phyloP scores from a whole-genome alignment of 30 jellyfish, hydroid and myxozoan genomes.

The Aurelia sp. region DNA sequence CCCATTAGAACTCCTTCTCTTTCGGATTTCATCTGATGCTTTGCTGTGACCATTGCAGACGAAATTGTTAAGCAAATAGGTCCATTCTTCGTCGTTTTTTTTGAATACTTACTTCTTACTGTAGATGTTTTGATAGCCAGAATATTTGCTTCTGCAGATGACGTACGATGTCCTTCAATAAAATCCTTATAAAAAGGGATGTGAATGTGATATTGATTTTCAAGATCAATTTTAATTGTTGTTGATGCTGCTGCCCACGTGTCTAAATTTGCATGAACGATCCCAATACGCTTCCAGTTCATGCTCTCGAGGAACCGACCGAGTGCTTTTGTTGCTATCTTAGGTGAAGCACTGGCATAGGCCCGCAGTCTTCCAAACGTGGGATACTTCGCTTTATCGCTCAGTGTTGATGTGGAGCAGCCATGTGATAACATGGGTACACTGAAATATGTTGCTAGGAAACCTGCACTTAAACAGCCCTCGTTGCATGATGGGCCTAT shows the following conservation, averaged over 20 bases:
- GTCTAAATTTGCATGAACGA: conserved; percentile 60
- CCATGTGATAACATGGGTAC: conserved; percentile 57
- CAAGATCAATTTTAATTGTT: conserved; percentile 17
- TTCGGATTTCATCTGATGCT: no score
- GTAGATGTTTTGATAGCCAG: conserved; percentile 7
- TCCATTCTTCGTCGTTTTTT: no score
- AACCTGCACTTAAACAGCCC: conserved; percentile 73
- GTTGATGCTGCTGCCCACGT: conserved; percentile 59
- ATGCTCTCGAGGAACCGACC: conserved; percentile 42
- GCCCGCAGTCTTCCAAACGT: conserved; percentile 83
- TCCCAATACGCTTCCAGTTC: conserved; percentile 77
- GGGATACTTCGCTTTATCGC: conserved; percentile 69
- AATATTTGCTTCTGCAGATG: conserved; percentile 45
- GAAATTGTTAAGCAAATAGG: no score
- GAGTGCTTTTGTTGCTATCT: conserved; percentile 45
- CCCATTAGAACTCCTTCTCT: no score
- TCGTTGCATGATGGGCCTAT: conserved; percentile 85
- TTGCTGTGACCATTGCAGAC: no score
- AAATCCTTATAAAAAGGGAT: conserved; percentile 33
- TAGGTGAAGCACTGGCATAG: conserved; percentile 75
- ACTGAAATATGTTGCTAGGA: conserved; percentile 63
- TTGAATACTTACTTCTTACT: conserved; percentile 41
- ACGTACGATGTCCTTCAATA: conserved; percentile 13
- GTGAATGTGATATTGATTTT: conserved; percentile 3
- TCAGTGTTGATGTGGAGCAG: conserved; percentile 63